Evolutionary conservation across 2,797 vertebrate genomes (phyloP), one percentile per base, ranked within the genome.

Genomic region (Buceros bicornis): DNA sequence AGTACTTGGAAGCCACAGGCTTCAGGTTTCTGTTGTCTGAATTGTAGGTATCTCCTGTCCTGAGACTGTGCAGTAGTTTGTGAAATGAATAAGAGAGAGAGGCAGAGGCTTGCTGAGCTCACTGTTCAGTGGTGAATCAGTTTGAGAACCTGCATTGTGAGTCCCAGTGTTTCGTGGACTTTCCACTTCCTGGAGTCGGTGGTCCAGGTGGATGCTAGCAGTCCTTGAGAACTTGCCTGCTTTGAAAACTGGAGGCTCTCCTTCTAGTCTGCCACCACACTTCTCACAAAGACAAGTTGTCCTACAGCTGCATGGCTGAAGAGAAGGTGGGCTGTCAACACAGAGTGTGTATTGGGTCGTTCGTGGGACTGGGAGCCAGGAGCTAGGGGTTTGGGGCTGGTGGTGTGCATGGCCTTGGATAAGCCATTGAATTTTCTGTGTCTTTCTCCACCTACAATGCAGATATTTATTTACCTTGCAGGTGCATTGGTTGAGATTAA

Each of bases 401-500:
- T 67, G 47, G 3, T 48, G 10, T 72, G 11, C 47, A 1, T 48
- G 37, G 67, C 53, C 65, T 73, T 69, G 66, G 53, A 19, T n/a
- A 66, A 91, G 33, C 48, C 9, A 3, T 16, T 87, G 70, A 89
- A 91, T 54, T 82, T 88, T 29, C 35, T 50, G 28, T 88, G 61
- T 81, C 81, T 93, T 93, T 93, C 80, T 88, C 33, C 48, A 92
- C 88, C 64, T 73, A 87, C 57, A 88, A 28, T 51, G 48, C 47
- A 87, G 89, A 79, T 89, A 86, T 86, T 89, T 94, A 48, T 80
- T 86, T 90, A 58, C 92, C 87, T 95, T 90, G 65, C 86, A 94
- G 94, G 67, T 93, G 88, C 50, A 3, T 92, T 94, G 56, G 91
- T 90, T 90, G 86, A 93, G 79, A 88, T 95, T 97, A 97, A 97